Conservation (phyloP, 1,140 invertebrate species). For the Adoxophyes honmai region DNA sequence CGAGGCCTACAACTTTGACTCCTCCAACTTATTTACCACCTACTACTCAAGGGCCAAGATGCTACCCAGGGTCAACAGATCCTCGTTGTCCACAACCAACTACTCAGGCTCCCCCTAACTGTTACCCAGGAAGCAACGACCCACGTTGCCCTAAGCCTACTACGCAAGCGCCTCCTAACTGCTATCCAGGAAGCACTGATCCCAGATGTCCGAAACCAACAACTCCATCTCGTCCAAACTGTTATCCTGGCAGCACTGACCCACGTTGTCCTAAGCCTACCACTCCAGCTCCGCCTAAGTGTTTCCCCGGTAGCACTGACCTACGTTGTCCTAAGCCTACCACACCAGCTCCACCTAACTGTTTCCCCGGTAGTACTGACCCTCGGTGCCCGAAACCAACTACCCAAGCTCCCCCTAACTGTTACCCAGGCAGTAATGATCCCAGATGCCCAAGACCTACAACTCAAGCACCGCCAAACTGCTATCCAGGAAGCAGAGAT, state of each 20-base stretch:
- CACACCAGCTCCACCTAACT: conserved; percentile 5
- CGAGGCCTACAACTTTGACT: conserved; percentile 24
- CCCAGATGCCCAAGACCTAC: conserved; percentile 44
- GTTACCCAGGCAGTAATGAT: conserved; percentile 37
- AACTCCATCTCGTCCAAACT: conserved; percentile 9
- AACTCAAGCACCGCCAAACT: background rate
- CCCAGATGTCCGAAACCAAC: conserved; percentile 39
- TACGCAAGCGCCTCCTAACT: conserved; percentile 27
- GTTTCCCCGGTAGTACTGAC: conserved; percentile 26
- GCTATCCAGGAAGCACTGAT: conserved; percentile 51
- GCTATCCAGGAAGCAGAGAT: conserved; percentile 19
- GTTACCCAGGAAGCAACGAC: conserved; percentile 50
- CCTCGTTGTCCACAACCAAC: conserved; percentile 26
- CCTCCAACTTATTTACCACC: conserved; percentile 33
- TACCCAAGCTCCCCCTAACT: conserved; percentile 16
- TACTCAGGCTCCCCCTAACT: conserved; percentile 58
- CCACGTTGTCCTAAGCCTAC: conserved; percentile 40
- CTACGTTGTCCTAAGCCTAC: conserved; percentile 44
- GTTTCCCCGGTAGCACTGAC: conserved; percentile 48
- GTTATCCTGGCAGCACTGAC: conserved; percentile 31
- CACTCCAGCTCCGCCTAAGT: conserved; percentile 21
- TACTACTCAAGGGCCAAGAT: conserved; percentile 28
- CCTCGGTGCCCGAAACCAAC: background rate
- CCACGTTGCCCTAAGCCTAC: conserved; percentile 26
- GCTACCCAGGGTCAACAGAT: conserved; percentile 47